phyloP scores from a whole-genome alignment of 2,888 invertebrate genomes.

The Cynaeus angustus region DNA sequence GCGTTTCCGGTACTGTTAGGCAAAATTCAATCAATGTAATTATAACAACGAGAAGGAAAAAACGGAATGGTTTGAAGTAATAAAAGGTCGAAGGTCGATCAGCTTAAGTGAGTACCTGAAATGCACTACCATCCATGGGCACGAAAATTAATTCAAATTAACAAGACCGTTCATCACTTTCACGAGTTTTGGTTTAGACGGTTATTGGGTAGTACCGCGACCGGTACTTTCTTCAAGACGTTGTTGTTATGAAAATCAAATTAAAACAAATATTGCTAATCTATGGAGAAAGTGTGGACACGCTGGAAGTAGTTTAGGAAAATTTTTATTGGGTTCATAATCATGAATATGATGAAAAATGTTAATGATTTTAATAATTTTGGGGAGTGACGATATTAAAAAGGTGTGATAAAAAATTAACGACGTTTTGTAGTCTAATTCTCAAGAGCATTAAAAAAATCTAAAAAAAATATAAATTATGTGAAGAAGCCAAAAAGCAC shows the following conservation, averaged over 20 bases:
- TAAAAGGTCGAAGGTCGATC: slow-evolving; percentile 22
- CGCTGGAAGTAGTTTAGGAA: too few relatives aligned
- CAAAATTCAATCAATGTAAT: neutral
- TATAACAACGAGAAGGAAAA: neutral
- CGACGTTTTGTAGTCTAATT: too few relatives aligned
- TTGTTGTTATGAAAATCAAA: neutral
- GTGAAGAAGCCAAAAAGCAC: too few relatives aligned
- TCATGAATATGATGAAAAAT: too few relatives aligned
- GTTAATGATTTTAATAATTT: too few relatives aligned
- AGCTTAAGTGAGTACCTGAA: slow-evolving; percentile 7
- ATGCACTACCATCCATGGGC: neutral
- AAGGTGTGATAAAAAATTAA: too few relatives aligned
- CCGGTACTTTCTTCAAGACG: neutral
- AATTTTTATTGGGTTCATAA: too few relatives aligned
- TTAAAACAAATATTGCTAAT: neutral
- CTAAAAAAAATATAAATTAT: too few relatives aligned
- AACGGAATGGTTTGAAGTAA: slow-evolving; percentile 4
- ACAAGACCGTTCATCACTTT: neutral
- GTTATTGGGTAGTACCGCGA: neutral
- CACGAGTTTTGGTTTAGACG: neutral
- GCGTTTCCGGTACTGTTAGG: slow-evolving; percentile 11
- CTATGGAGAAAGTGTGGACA: neutral
- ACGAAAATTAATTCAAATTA: neutral
- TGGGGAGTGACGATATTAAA: too few relatives aligned
- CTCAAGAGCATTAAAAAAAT: too few relatives aligned